A percentile compares a stretch with the other conserved stretches of the same genome.
Conservation (phyloP, 2,113 vertebrate genomes). For the Marmota flaviventris region DNA sequence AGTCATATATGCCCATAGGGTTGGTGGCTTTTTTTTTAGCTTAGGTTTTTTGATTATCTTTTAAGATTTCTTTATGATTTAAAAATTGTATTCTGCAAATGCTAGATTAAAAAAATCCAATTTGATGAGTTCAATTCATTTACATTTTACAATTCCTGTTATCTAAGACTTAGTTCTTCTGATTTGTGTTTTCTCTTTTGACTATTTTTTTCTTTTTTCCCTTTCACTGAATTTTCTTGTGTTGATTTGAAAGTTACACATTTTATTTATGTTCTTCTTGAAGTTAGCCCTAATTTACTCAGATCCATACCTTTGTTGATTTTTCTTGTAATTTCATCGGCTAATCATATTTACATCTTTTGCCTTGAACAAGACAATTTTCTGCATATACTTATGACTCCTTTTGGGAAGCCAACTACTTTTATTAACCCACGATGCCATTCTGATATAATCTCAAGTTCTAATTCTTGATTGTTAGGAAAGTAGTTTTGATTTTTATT, state of each 20-base stretch:
- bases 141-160: neutral
- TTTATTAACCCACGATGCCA: neutral
- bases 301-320: neutral
- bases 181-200: neutral
- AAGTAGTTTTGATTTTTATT: neutral
- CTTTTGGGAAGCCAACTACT: neutral
- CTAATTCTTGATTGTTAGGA: neutral
- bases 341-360: neutral
- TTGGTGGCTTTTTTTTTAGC: constrained; percentile 12
- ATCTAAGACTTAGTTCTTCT: neutral
- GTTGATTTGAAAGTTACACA: neutral
- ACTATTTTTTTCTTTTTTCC: neutral
- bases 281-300: neutral
- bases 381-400: neutral
- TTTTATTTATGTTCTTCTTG: neutral
- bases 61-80: constrained; percentile 4
- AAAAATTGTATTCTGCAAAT: neutral
- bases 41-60: neutral
- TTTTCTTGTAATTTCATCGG: neutral
- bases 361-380: neutral
- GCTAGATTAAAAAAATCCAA: neutral
- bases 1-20: no score
- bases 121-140: neutral
- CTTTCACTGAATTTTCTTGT: neutral
- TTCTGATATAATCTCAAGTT: neutral